These are phyloP conservation scores for Turritopsis dohrnii DNA, from an alignment of 30 jellyfish, hydroid and myxozoan species.

Conservation along the genomic window DNA sequence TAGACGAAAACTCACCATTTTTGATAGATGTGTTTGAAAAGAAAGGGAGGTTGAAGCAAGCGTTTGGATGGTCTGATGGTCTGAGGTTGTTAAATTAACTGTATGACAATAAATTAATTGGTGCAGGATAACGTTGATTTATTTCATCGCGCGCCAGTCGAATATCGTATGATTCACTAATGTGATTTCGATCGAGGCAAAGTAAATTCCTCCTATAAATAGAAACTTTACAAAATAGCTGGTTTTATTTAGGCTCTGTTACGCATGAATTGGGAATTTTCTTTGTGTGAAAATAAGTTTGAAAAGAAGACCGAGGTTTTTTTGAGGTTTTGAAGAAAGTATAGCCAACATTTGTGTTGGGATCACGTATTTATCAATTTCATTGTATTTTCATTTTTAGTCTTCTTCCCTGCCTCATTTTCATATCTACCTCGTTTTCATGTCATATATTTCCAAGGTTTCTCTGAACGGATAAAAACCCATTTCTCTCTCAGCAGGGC, in stretches of 20 bases:
- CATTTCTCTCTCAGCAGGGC: too few species aligned
- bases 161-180: neutral
- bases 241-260: neutral
- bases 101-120: neutral
- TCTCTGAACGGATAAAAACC: too few species aligned
- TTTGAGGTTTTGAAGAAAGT: neutral
- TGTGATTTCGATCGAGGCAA: neutral
- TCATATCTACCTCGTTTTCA: neutral
- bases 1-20: too few species aligned
- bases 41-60: too few species aligned
- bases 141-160: neutral
- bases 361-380: too few species aligned
- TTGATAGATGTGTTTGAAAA: too few species aligned
- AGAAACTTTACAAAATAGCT: neutral
- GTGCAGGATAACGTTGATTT: neutral
- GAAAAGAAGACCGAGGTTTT: neutral
- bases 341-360: neutral
- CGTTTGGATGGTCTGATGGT: too few species aligned
- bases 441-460: too few species aligned
- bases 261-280: neutral
- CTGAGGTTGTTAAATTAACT: too few species aligned
- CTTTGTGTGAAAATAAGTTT: neutral
- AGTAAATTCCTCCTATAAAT: neutral
- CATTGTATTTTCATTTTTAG: neutral
- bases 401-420: neutral